Evolutionary conservation across 2,797 vertebrate genomes (phyloP), one percentile per base, ranked within the genome.

Genomic region (Falco rusticolus): DNA sequence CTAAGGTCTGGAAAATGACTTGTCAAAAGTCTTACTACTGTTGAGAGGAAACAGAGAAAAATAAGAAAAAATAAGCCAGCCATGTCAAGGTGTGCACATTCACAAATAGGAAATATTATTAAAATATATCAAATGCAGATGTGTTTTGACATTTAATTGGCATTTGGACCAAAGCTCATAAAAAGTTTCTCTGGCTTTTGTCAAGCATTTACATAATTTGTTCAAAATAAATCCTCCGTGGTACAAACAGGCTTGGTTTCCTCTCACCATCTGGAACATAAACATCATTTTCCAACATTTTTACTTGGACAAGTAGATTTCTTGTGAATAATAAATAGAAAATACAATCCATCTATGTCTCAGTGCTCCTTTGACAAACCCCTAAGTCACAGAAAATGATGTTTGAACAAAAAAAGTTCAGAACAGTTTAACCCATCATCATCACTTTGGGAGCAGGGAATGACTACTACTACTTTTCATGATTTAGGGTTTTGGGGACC

Each of bases 61-160:
- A 69, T 31, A 57, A 65, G 11, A 59, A 84, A 45, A 28, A 83
- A 47, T 7, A 6, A 84, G 45, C 64, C 68, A 89, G 60, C 50
- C 60, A 53, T 64, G 90, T 89, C 84, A 95, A 96, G 60, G 86
- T 92, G 60, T 57, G 57, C 33, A 68, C 18, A 74, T 90, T 92
- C 85, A 84, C 41, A 87, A 95, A 77, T 6, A 87, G 56, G 60
- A 90, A 90, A 68, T 64, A 71, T 37, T 69, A 85, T 61, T 75
- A 92, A 82, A 96, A 90, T 75, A 87, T 4, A 89, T 50, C 47
- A 92, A 90, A 93, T 47, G 41, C 68, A 79, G 64, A 65, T 69
- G 45, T 70, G 24, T 87, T 94, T 95, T 93, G 94, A 95, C 94
- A 90, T 94, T 94, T 96, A 90, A 95, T 54, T 95, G 88, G 60